Base-by-base conservation (phyloP, 2,797 vertebrate genomes). In the Anguilla obscura region DNA sequence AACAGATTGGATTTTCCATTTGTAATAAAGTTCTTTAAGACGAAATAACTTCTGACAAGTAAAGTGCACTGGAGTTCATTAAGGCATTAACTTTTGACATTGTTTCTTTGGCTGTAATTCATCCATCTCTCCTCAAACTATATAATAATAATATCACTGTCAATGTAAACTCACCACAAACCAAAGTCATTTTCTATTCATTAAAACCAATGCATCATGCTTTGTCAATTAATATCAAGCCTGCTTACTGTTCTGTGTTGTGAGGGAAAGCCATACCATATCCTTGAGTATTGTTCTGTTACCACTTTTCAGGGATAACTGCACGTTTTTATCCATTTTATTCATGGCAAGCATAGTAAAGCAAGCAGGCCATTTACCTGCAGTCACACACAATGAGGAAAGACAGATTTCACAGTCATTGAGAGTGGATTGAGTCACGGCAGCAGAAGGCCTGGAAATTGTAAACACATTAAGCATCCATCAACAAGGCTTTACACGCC, bases 41-140 rank as follows among this genome's bases (percentile, higher is more conserved):
- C 50, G 56, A 52, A 84, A 84, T 84, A 58, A 27, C 52, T 56
- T 33, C 21, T 30, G 52, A 58, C n/a, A 54, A 84, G 83, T 54
- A 54, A 84, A 56, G 27, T 84, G 83, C 30, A 54, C 79, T 50
- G 45, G 79, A 82, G 48, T 56, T 84, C 52, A 84, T 84, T 84
- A 54, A 56, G 27, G 8, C 50, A 50, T 54, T 52, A 50, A 24
- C 45, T 84, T 50, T 30, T 52, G 50, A n/a, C 21, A 50, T 83
- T 50, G 36, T 56, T 84, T 48, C 40, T 50, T 50, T 82, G 50
- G 79, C 79, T 82, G 79, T 50, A 82, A 82, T 50, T 82, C 45
- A 82, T 50, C 79, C 21, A 7, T 48, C 36, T 40, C 36, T 82
- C 79, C 40, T 7, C 2, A 82, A 24, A 82, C 18, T 10, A 79